A percentile compares a stretch with the other conserved stretches of the same genome.
Evolutionary conservation across 2,113 vertebrate species (phyloP).

Genomic region (Saccopteryx bilineata): DNA sequence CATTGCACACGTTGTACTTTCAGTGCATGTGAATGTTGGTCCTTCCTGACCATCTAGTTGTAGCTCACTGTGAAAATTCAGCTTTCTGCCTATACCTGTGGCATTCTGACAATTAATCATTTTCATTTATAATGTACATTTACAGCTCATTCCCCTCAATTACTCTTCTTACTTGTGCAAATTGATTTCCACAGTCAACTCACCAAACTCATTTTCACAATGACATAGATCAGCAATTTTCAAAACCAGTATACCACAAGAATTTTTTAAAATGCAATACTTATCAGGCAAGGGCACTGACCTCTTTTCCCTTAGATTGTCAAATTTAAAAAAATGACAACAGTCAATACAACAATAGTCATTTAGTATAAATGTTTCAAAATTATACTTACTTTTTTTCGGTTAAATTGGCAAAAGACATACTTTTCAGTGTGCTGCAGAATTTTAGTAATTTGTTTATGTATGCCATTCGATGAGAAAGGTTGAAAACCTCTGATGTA

Average conservation of each 20-base stretch:
- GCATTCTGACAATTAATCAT: constrained; percentile 5
- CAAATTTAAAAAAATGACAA: neutral
- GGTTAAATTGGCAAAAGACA: neutral
- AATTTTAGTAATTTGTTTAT: neutral
- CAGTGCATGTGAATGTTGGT: neutral
- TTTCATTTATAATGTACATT: neutral
- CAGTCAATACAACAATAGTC: neutral
- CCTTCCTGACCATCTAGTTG: neutral
- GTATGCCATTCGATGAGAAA: neutral
- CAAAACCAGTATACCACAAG: neutral
- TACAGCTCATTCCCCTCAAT: neutral
- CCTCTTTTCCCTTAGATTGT: neutral
- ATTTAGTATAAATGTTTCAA: neutral
- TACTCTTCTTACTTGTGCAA: neutral
- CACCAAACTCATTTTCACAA: neutral
- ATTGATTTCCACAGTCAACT: neutral
- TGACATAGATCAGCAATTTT: neutral
- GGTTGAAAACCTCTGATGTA: neutral
- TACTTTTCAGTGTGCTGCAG: neutral
- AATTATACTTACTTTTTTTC: neutral
- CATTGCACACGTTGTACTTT: neutral
- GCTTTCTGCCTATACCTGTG: neutral
- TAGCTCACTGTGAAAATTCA: neutral
- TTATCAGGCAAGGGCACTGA: neutral
- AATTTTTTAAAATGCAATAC: neutral